Percentiles rank a stretch among this genome's conserved stretches.
Conservation (phyloP, 2,888 invertebrate species). For the Chouioia cunea region DNA sequence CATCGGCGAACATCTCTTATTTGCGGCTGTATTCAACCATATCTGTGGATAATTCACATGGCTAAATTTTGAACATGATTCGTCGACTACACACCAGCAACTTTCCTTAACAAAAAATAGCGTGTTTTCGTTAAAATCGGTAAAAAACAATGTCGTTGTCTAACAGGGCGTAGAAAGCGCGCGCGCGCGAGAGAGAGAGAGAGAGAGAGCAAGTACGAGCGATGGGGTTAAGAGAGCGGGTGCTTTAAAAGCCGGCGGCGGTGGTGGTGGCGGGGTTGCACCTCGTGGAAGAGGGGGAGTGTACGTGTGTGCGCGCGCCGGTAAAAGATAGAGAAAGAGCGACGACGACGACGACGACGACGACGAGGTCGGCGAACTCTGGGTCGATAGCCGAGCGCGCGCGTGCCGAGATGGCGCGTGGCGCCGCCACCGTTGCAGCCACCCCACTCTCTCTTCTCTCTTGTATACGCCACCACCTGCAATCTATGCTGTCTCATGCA, state of each 20-base stretch:
- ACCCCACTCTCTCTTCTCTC: not conserved
- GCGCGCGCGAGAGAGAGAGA: slow-evolving; percentile 1
- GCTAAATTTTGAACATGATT: too few relatives aligned
- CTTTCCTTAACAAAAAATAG: too few relatives aligned
- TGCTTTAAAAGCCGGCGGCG: slow-evolving; percentile 23
- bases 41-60: too few relatives aligned
- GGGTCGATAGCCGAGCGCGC: slow-evolving; percentile 63
- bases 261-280: not conserved
- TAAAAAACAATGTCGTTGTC: too few relatives aligned
- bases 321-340: not conserved
- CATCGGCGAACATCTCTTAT: too few relatives aligned
- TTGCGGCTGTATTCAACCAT: too few relatives aligned
- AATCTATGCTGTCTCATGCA: not conserved
- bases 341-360: slow-evolving; percentile 43
- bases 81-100: too few relatives aligned
- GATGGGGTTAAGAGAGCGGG: slow-evolving; percentile 8
- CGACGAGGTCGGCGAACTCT: slow-evolving; percentile 56
- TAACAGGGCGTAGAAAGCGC: not conserved
- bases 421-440: not conserved
- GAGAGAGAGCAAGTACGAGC: slow-evolving; percentile 4
- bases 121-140: too few relatives aligned
- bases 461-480: not conserved
- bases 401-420: slow-evolving; percentile 16
- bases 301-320: not conserved
- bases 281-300: not conserved